Evolutionary conservation across 64 coral and sea anemone genomes (phyloP), one percentile per base, ranked within the genome.

Genomic region (Pocillopora damicornis): DNA sequence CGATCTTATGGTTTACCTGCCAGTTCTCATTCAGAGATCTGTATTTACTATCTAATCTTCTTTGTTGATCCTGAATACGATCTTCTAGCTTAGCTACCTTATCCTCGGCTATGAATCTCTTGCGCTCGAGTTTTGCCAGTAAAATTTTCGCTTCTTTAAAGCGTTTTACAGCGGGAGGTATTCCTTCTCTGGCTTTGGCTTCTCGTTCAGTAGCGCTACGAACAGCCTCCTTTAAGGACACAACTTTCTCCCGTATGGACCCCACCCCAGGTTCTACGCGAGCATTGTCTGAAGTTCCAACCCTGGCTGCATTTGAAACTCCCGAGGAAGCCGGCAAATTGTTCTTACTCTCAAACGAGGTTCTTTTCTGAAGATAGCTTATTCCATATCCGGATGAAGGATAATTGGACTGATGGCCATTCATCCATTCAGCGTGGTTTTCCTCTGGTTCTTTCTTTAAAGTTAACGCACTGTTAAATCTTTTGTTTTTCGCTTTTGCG

Each of bases 221-320:
- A n/a, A 96, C 16, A 37, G 92, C 87, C 77, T 93, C 61, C 36
- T 96, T 96, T 77, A 96, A 18, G 4, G 89, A 81, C 30, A 93
- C 72, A 75, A 93, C 94, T 90, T 96, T 96, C 15, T 93, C 94
- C 22, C 79, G 68, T 74, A 96, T 88, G 36, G 94, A 96, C 15
- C 88, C 83, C 61, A 78, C 23, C 8, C 92, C 94, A 4, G 92
- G 77, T n/a, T 93, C 88, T 9, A 69, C 38, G 14, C 59, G 80
- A 2, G 83, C 57, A 58, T 64, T 61, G 16, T 92, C 83, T 42
- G 71, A 25, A 2, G 64, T 42, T 23, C 13, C 37, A 11, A n/a
- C 57, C 6, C 13, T 65, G 13, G 81, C 58, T 4, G 72, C 22
- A 58, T 73, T 85, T 58, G 63, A 72, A 59, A 85, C 57, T 20